phyloP scores from a whole-genome alignment of 2,888 invertebrate genomes.

The Meta bourneti region DNA sequence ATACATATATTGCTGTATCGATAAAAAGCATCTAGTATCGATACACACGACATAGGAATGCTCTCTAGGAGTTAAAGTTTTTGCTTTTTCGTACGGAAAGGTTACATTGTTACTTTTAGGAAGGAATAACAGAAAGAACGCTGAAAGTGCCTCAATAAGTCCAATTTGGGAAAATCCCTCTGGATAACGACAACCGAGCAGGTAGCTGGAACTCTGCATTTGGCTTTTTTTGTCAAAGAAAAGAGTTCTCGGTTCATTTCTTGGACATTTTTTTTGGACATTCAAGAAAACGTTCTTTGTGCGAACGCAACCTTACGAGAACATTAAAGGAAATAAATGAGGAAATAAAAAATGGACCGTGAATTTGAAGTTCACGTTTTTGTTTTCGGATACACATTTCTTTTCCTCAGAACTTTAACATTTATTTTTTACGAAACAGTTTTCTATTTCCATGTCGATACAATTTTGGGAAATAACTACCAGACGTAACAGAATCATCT shows the following conservation, averaged over 20 bases:
- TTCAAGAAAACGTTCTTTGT: not conserved
- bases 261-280: no score
- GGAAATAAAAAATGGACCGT: not conserved
- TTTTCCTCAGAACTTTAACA: no score
- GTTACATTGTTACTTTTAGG: not conserved
- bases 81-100: not conserved
- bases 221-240: not conserved
- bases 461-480: no score
- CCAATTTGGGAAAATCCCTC: conserved; percentile 16
- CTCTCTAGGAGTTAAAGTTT: not conserved
- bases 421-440: no score
- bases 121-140: not conserved
- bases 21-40: not conserved
- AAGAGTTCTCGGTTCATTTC: no score
- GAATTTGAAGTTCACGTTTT: not conserved
- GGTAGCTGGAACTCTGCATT: not conserved
- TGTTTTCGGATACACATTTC: not conserved
- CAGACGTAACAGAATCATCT: no score
- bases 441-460: no score
- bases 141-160: not conserved
- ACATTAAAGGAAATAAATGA: not conserved
- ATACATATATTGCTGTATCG: not conserved
- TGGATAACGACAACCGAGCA: conserved; percentile 3
- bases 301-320: not conserved
- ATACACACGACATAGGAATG: not conserved